A percentile compares a stretch with the other conserved stretches of the same genome.
These are phyloP conservation scores for Zootermopsis nevadensis DNA, from an alignment of 2,888 invertebrate genomes.

Conservation along the genomic window DNA sequence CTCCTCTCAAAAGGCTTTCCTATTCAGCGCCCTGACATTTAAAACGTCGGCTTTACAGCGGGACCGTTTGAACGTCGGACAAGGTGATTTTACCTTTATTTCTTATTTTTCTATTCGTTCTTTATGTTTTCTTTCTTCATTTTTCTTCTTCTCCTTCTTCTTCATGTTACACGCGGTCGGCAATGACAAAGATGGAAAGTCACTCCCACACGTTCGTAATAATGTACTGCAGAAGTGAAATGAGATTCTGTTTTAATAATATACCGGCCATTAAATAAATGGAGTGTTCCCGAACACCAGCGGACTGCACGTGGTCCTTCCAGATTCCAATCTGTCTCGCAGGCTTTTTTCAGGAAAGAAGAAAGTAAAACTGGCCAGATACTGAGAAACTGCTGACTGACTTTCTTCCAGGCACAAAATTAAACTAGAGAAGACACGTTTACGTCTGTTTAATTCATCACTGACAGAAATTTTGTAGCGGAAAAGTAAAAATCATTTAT, in stretches of 20 bases:
- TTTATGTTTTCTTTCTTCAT: slow-evolving; percentile 31
- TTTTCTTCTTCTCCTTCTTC: slow-evolving; percentile 22
- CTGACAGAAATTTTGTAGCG: no score
- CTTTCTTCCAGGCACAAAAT: no score
- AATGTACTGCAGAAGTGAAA: slow-evolving; percentile 29
- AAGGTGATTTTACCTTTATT: slow-evolving; percentile 40
- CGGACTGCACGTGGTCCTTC: no score
- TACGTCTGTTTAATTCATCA: no score
- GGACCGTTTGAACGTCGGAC: slow-evolving; percentile 38
- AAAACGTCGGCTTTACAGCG: slow-evolving; percentile 36
- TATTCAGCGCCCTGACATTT: slow-evolving; percentile 47
- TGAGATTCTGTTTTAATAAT: not conserved
- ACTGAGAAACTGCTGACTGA: no score
- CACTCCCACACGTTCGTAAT: not conserved
- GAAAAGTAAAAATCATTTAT: no score
- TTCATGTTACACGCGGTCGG: not conserved
- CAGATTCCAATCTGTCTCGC: no score
- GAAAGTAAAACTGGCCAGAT: no score
- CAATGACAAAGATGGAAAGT: slow-evolving; percentile 27
- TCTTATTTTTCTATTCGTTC: slow-evolving; percentile 36
- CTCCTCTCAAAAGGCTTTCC: slow-evolving; percentile 14
- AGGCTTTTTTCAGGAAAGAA: no score
- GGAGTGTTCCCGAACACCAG: not conserved
- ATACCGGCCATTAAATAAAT: not conserved
- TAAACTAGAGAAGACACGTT: no score